Conservation (phyloP, 2,888 invertebrate genomes). For the Hartigia nigra region DNA sequence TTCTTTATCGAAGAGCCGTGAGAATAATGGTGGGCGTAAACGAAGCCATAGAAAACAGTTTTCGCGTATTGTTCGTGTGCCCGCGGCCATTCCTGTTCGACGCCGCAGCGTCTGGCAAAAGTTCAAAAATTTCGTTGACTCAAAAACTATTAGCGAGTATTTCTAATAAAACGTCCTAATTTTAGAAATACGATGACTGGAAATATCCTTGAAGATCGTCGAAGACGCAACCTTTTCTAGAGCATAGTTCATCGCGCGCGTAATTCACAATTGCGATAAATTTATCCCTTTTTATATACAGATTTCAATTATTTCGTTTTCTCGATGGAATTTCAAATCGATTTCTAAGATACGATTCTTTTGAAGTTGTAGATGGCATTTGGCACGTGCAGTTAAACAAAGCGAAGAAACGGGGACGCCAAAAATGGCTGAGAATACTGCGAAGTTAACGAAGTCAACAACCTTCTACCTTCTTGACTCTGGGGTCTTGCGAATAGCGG, state of each 20-base stretch:
- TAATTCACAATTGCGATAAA: not conserved
- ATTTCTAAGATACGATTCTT: not conserved
- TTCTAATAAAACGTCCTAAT: not conserved
- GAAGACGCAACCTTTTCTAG: not conserved
- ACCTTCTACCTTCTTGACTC: constrained; percentile 27
- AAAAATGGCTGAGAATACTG: not conserved
- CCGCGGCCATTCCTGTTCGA: not conserved
- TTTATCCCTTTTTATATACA: not conserved
- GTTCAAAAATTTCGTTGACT: constrained; percentile 3
- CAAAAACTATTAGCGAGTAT: constrained; percentile 5
- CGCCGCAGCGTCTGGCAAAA: not conserved
- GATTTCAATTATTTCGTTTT: not conserved
- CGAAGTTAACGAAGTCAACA: constrained; percentile 33
- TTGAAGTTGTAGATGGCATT: not conserved
- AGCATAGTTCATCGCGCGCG: not conserved
- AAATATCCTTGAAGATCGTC: not conserved
- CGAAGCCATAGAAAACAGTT: not conserved
- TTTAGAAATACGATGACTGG: not conserved
- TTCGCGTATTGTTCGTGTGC: not conserved
- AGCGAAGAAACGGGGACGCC: not conserved
- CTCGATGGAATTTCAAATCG: not conserved
- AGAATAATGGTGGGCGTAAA: not conserved
- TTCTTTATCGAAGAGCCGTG: not conserved
- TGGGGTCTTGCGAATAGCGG: constrained; percentile 19
- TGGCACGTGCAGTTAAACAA: not conserved